These are phyloP conservation scores for Scaptomyza graminum DNA, from an alignment of 1,140 invertebrate species.

Conservation along the genomic window DNA sequence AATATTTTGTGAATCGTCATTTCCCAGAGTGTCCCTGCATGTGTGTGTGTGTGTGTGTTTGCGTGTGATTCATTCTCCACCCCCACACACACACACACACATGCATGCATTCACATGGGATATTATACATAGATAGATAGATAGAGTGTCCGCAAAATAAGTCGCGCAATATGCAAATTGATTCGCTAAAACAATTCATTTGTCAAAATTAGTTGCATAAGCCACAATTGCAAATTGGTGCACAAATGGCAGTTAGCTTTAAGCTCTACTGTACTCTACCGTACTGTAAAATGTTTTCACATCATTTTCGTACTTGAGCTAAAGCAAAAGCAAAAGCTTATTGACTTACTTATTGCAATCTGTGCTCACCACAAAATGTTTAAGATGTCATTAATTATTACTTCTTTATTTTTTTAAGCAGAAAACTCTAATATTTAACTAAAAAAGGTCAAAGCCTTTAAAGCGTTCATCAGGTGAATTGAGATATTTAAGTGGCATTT, in stretches of 20 bases:
- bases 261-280: conserved; percentile 13
- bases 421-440: too few relatives aligned
- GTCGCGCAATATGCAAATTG: conserved; percentile 80
- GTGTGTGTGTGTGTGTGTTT: too few relatives aligned
- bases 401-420: too few relatives aligned
- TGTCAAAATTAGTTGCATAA: conserved; percentile 71
- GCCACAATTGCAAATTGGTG: conserved; percentile 60
- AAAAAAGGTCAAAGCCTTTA: not conserved
- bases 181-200: conserved; percentile 78
- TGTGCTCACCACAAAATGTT: not conserved
- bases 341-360: not conserved
- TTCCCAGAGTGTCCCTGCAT: conserved; percentile 2
- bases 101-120: conserved; percentile 18
- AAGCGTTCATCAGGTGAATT: not conserved
- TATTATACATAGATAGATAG: too few relatives aligned
- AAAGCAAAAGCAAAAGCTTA: conserved; percentile 12
- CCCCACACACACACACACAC: too few relatives aligned
- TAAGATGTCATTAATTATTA: too few relatives aligned
- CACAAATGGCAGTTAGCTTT: conserved; percentile 30
- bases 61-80: not conserved
- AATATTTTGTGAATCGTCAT: conserved; percentile 77
- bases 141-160: conserved; percentile 55
- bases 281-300: not conserved
- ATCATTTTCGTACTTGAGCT: conserved; percentile 3
- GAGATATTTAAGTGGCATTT: not conserved